Evolutionary conservation across 2,113 vertebrate species (phyloP).

Genomic region (Struthidea cinerea): DNA sequence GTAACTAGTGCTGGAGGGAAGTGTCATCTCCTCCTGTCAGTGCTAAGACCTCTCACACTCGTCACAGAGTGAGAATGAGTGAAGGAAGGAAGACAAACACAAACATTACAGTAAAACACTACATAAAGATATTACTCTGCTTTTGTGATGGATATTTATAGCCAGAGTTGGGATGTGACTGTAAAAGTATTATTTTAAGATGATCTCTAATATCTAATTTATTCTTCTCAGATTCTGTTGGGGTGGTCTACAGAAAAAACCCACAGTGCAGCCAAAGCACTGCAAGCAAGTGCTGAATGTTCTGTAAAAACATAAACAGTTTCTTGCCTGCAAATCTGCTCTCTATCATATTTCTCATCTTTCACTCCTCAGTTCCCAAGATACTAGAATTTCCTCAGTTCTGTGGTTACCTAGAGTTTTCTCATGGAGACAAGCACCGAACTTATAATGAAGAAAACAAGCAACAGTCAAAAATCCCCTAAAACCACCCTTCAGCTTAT

Average conservation of each 20-base stretch:
- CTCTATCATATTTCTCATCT: slow-evolving; percentile 1
- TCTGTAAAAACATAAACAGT: slow-evolving; percentile 25
- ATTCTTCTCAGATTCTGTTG: background rate
- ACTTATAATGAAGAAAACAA: background rate
- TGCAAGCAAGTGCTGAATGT: background rate
- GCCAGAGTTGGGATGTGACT: background rate
- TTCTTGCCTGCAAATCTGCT: background rate
- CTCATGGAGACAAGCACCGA: background rate
- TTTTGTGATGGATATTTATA: background rate
- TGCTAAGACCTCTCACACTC: background rate
- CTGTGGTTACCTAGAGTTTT: slow-evolving; percentile 14
- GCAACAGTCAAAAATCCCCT: slow-evolving; percentile 15
- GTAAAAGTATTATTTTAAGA: background rate
- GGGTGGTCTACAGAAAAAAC: background rate
- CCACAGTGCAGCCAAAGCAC: background rate
- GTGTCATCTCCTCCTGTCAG: background rate
- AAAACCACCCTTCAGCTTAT: background rate
- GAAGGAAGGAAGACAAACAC: background rate
- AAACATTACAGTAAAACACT: background rate
- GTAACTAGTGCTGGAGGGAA: background rate
- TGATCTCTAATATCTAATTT: background rate
- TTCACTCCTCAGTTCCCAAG: background rate
- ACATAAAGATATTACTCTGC: background rate
- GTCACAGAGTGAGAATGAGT: background rate
- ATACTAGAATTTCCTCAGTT: background rate